Percentiles rank a stretch among this genome's conserved stretches.
phyloP scores from a whole-genome alignment of 2,113 vertebrate genomes.

The Alouatta palliata region DNA sequence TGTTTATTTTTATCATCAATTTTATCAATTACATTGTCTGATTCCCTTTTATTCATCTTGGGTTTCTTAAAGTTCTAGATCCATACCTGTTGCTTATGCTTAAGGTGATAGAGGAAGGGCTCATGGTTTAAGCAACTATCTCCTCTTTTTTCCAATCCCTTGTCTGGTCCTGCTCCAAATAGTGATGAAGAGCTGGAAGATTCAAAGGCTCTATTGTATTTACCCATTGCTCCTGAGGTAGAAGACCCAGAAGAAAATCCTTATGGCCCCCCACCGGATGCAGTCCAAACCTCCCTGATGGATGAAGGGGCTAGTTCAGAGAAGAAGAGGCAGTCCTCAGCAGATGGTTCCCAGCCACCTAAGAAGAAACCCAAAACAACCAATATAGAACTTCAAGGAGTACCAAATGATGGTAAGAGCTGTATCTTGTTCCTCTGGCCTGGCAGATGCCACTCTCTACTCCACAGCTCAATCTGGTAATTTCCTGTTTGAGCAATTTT shows the following conservation, averaged over 20 bases:
- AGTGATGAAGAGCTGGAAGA: constrained; percentile 99
- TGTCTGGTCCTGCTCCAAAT: constrained; percentile 70
- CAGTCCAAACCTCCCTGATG: constrained; percentile 84
- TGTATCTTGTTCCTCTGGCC: fast-evolving
- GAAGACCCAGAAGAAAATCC: constrained; percentile 99
- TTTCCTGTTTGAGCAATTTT: not conserved
- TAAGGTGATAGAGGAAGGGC: constrained; percentile 64
- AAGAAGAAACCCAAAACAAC: constrained; percentile 99
- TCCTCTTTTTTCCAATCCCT: constrained; percentile 76
- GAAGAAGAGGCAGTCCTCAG: constrained; percentile 92
- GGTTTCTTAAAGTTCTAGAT: constrained; percentile 32
- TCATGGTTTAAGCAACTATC: constrained; percentile 75
- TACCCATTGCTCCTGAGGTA: constrained; percentile 98
- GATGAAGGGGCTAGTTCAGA: constrained; percentile 92
- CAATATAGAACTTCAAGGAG: constrained; percentile 97
- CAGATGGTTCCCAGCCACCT: constrained; percentile 92
- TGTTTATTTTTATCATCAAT: not conserved
- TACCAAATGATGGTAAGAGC: constrained; percentile 94
- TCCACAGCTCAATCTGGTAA: not conserved
- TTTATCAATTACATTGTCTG: not conserved
- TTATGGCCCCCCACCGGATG: constrained; percentile 94
- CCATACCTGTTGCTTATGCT: constrained; percentile 12
- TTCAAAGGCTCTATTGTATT: constrained; percentile 94
- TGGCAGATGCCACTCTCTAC: fast-evolving
- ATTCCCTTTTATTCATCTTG: not conserved